These are phyloP conservation scores for Coregonus suidteri DNA, from an alignment of 2,797 vertebrate genomes.

Conservation along the genomic window DNA sequence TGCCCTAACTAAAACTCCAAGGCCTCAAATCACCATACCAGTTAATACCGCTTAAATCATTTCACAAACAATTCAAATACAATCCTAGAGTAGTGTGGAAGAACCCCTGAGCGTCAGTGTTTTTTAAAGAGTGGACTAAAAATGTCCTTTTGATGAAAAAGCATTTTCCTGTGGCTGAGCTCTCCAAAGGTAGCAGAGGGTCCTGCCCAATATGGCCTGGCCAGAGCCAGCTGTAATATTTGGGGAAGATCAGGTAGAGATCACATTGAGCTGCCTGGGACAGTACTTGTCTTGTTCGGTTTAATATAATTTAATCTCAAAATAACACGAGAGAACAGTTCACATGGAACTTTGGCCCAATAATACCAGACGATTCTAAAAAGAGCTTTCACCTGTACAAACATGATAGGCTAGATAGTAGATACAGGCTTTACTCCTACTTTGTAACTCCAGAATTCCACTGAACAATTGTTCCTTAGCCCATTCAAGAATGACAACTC, in stretches of 20 bases:
- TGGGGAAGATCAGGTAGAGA: conserved; percentile 15
- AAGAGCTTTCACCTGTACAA: background rate
- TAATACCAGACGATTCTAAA: background rate
- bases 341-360: background rate
- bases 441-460: background rate
- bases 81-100: background rate
- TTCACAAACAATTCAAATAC: background rate
- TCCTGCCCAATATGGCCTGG: too few species aligned
- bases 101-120: background rate
- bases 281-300: background rate
- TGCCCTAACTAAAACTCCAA: background rate
- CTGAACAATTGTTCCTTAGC: background rate
- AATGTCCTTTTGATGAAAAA: background rate
- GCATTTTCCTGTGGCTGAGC: background rate
- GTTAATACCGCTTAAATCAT: background rate
- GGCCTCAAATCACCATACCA: background rate
- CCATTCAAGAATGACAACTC: too few species aligned
- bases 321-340: background rate
- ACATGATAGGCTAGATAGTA: background rate
- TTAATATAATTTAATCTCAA: background rate
- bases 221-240: conserved; percentile 25
- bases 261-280: conserved; percentile 1
- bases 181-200: background rate
- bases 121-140: background rate
- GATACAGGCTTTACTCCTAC: background rate